A percentile compares a stretch with the other conserved stretches of the same genome.
phyloP scores from a whole-genome alignment of 2,113 vertebrate genomes.

The Myotis brandtii region DNA sequence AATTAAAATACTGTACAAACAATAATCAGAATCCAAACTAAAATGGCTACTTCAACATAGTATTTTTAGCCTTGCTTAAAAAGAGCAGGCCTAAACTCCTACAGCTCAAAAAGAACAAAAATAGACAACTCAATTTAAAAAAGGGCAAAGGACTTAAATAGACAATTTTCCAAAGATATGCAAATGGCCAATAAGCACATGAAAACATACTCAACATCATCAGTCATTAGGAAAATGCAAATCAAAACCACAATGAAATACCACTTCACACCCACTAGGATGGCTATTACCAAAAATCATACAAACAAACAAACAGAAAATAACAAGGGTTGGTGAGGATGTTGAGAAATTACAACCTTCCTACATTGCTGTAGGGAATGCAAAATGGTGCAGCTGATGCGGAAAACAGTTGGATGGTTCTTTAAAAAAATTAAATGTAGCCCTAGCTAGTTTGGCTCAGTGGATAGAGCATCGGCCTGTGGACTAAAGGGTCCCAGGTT shows the following conservation, averaged over 20 bases:
- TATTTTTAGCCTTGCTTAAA: slow-evolving; percentile 42
- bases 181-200: neutral
- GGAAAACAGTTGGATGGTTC: neutral
- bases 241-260: slow-evolving; percentile 11
- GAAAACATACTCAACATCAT: neutral
- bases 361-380: neutral
- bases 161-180: slow-evolving; percentile 1
- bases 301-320: neutral
- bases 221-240: slow-evolving; percentile 37
- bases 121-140: neutral
- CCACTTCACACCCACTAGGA: neutral
- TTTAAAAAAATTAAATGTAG: too few relatives aligned
- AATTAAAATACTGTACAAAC: neutral
- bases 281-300: neutral
- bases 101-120: slow-evolving; percentile 33
- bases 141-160: slow-evolving; percentile 27
- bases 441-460: too few relatives aligned
- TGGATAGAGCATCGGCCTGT: too few relatives aligned
- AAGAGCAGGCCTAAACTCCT: slow-evolving; percentile 18
- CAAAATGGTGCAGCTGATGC: neutral
- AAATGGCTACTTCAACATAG: slow-evolving; percentile 37
- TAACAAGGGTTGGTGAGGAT: neutral
- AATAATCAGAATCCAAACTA: slow-evolving; percentile 52
- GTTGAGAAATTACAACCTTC: slow-evolving; percentile 3
- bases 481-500: too few relatives aligned